Evolutionary conservation across 2,113 vertebrate species (phyloP), one percentile per base, ranked within the genome.

Genomic region (Pterophyllum scalare): DNA sequence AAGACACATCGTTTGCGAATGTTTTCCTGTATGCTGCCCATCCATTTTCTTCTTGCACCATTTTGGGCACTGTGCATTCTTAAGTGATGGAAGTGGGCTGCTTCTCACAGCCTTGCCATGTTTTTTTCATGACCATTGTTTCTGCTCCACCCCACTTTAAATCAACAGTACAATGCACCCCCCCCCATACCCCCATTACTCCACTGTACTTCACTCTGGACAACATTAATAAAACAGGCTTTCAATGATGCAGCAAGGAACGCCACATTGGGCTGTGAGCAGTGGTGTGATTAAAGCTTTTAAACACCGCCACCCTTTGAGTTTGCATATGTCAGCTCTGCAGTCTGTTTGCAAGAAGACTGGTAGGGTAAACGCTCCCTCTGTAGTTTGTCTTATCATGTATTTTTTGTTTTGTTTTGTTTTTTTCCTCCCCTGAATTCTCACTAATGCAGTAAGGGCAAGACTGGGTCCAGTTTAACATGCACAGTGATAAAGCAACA

Each of bases 201-300:
- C 82, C 76, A 28, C 82, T 77, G 5, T 88, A 83, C 90, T 91
- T 91, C 87, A 85, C 93, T 94, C 90, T 91, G 94, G 93, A 94
- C 94, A 93, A 79, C 95, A 95, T 95, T 94, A 96, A 96, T 96
- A 96, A 96, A 96, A 94, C 94, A 95, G 82, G 91, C 92, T 92
- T 94, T 94, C 91, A 94, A 84, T 89, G 90, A 93, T 88, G 92
- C 92, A 94, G 84, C 91, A 90, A 87, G 88, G 90, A 79, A 83
- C 24, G 79, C 83, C 85, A 90, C 86, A 60, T 84, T 59, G 89
- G 79, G 64, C 88, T 88, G 56, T 6, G 82, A 92, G 93, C 81
- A 57, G 83, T n/a, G 83, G 87, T 76, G 87, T 95, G 94, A 96
- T 96, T 96, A 95, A 95, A 94, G 95, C 94, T 95, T 94, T 94